Conservation (phyloP, 1,140 invertebrate genomes). For the Cydia pomonella region DNA sequence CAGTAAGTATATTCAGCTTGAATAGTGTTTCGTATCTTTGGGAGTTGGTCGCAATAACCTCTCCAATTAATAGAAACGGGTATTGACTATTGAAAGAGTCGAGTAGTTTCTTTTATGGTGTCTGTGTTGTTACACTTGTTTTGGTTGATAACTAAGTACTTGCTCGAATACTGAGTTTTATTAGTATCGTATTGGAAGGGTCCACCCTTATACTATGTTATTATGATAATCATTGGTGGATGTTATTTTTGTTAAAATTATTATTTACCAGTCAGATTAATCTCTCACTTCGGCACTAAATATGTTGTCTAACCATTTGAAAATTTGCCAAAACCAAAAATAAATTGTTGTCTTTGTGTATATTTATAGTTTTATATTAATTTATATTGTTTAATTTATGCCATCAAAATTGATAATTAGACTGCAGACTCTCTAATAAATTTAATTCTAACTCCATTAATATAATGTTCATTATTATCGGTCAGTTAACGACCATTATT, state of each 20-base stretch:
- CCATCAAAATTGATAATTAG: neutral
- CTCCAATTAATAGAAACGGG: constrained; percentile 21
- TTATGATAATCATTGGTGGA: no score
- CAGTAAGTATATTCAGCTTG: neutral
- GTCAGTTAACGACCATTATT: constrained; percentile 26
- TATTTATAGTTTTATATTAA: neutral
- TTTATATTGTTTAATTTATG: neutral
- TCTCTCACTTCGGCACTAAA: no score
- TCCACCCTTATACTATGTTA: no score
- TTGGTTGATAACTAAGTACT: constrained; percentile 4
- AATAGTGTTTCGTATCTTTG: neutral
- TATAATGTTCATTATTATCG: constrained; percentile 20
- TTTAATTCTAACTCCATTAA: constrained; percentile 16
- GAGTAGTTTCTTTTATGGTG: constrained; percentile 26
- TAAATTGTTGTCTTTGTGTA: no score
- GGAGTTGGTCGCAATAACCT: neutral
- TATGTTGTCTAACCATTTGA: no score
- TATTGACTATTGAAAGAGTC: constrained; percentile 25
- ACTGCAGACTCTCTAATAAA: neutral
- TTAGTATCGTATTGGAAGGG: no score
- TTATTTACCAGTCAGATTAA: no score
- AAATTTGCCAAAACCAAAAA: no score
- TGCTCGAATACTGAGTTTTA: neutral
- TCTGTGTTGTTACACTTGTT: constrained; percentile 16
- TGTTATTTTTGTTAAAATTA: no score